A percentile compares a stretch with the other conserved stretches of the same genome.
Conservation (phyloP, 2,797 vertebrate species). For the Synanceia verrucosa region DNA sequence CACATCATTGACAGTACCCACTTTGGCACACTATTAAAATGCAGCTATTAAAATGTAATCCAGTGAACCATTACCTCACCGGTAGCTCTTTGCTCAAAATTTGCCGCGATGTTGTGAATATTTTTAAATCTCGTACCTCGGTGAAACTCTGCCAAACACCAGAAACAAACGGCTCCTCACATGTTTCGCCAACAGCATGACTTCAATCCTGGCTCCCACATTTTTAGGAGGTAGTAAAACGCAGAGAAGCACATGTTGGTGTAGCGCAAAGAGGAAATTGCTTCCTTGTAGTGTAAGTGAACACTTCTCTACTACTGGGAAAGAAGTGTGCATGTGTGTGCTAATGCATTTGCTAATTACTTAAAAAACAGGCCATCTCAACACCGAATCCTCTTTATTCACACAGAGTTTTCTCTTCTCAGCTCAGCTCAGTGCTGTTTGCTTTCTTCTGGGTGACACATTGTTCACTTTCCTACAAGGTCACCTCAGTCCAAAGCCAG, state of each 20-base stretch:
- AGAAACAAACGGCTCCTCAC: slow-evolving; percentile 67
- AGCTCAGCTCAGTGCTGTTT: slow-evolving; percentile 23
- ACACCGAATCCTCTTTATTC: background rate
- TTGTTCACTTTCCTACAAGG: slow-evolving; percentile 57
- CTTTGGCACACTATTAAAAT: slow-evolving; percentile 55
- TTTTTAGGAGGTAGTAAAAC: slow-evolving; percentile 69
- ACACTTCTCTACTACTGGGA: slow-evolving; percentile 51
- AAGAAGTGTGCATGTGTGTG: slow-evolving; percentile 17
- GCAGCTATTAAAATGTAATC: slow-evolving; percentile 71
- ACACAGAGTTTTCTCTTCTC: too few relatives aligned
- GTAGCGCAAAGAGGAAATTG: slow-evolving; percentile 64
- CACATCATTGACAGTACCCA: slow-evolving; percentile 71
- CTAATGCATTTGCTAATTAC: slow-evolving; percentile 38
- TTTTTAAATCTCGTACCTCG: slow-evolving; percentile 67
- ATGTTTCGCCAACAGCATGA: slow-evolving; percentile 77
- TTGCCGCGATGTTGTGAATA: slow-evolving; percentile 70
- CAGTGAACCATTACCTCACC: slow-evolving; percentile 76
- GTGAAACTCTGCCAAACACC: slow-evolving; percentile 65
- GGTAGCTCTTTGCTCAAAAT: slow-evolving; percentile 69
- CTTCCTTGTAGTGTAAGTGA: slow-evolving; percentile 54
- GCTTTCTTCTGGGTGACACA: slow-evolving; percentile 45
- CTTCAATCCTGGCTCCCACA: slow-evolving; percentile 71
- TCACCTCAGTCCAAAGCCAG: slow-evolving; percentile 58
- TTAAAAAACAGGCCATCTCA: slow-evolving; percentile 6
- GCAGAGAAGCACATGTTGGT: slow-evolving; percentile 58